Percentiles rank a stretch among this genome's conserved stretches.
These are phyloP conservation scores for Mactromeris polynyma DNA, from an alignment of 2,888 invertebrate genomes.

Conservation along the genomic window DNA sequence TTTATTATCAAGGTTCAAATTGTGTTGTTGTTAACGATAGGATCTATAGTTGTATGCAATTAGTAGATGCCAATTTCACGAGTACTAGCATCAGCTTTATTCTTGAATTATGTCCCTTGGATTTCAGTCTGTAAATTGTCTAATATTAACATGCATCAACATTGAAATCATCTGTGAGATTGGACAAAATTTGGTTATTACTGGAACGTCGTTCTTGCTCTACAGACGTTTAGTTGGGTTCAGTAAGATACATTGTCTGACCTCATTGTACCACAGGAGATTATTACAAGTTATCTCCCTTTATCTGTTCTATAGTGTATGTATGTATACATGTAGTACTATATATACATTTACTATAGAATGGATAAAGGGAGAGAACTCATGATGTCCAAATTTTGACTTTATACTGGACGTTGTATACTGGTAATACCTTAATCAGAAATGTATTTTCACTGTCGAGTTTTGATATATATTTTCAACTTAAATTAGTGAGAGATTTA, in stretches of 20 bases:
- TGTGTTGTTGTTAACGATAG: background rate
- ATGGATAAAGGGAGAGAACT: too few relatives aligned
- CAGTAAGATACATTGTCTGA: background rate
- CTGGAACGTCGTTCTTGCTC: background rate
- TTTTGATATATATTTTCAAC: background rate
- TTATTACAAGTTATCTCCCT: too few relatives aligned
- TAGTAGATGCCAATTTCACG: constrained; percentile 1
- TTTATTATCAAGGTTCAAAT: background rate
- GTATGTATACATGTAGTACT: too few relatives aligned
- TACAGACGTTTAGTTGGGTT: background rate
- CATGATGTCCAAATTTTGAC: background rate
- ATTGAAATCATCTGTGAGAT: background rate
- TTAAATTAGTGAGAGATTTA: background rate
- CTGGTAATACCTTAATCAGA: background rate
- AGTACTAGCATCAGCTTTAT: constrained; percentile 6
- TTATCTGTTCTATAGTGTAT: too few relatives aligned
- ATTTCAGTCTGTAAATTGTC: background rate
- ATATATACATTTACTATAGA: too few relatives aligned
- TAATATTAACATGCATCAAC: background rate
- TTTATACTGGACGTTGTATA: background rate
- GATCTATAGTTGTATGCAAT: background rate
- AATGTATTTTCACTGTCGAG: background rate
- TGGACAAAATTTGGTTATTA: background rate
- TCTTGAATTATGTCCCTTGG: background rate
- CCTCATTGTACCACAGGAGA: too few relatives aligned